phyloP scores from a whole-genome alignment of 2,113 vertebrate species.

The Leucopsar rothschildi region DNA sequence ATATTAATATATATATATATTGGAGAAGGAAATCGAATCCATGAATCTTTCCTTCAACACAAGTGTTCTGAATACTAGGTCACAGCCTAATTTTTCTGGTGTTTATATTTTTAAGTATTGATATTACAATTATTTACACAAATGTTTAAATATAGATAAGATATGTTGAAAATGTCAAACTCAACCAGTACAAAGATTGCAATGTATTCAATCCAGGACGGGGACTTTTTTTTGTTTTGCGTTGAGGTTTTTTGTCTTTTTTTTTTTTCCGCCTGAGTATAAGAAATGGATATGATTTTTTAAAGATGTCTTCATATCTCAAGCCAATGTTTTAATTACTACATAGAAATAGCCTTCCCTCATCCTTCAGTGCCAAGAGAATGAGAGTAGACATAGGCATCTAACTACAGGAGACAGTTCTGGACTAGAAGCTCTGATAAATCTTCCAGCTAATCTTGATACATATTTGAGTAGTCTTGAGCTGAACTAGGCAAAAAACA shows the following conservation, averaged over 20 bases:
- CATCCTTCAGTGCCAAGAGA: neutral
- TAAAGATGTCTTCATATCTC: neutral
- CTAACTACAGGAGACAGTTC: neutral
- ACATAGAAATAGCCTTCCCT: neutral
- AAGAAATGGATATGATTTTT: neutral
- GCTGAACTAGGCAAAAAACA: neutral
- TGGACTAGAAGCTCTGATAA: neutral
- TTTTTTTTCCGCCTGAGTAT: neutral
- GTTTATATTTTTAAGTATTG: neutral
- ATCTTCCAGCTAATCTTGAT: neutral
- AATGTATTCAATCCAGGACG: neutral
- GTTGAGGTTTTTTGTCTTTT: neutral
- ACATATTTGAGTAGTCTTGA: neutral
- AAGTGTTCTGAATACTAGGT: neutral
- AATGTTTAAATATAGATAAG: neutral
- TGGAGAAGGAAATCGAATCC: neutral
- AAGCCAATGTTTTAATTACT: neutral
- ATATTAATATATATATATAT: neutral
- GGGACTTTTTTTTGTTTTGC: accelerated
- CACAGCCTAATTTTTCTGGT: neutral
- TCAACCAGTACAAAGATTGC: neutral
- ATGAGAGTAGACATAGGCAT: neutral
- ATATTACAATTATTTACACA: neutral
- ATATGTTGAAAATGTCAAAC: neutral
- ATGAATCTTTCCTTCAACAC: neutral